phyloP scores from a whole-genome alignment of 2,113 vertebrate species.

The Kryptolebias marmoratus region DNA sequence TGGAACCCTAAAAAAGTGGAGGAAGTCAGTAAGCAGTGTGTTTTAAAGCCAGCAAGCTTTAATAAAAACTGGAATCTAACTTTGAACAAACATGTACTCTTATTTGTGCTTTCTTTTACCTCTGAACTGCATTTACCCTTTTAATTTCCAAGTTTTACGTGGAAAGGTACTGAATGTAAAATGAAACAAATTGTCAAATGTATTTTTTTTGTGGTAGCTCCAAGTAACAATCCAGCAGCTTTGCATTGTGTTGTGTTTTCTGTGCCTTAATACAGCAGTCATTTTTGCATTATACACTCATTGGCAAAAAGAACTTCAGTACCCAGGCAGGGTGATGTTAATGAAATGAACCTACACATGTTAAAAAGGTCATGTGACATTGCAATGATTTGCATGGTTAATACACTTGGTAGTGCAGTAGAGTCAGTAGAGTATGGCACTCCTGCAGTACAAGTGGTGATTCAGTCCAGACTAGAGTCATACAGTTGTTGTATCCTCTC shows the following conservation, averaged over 20 bases:
- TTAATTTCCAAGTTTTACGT: slow-evolving; percentile 20
- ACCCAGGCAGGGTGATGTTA: too few relatives aligned
- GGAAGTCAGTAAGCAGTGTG: slow-evolving; percentile 40
- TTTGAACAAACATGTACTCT: slow-evolving; percentile 33
- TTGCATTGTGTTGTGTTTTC: neutral
- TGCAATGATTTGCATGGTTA: too few relatives aligned
- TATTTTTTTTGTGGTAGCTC: neutral
- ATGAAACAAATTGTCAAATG: slow-evolving; percentile 34
- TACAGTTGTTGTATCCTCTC: too few relatives aligned
- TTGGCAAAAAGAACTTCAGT: too few relatives aligned
- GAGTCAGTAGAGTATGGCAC: too few relatives aligned
- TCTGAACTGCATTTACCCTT: slow-evolving; percentile 49
- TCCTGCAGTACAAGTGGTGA: too few relatives aligned
- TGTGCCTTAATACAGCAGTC: neutral
- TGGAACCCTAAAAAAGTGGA: slow-evolving; percentile 47
- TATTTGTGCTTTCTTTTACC: slow-evolving; percentile 36
- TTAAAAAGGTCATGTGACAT: too few relatives aligned
- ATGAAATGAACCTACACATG: too few relatives aligned
- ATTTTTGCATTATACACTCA: neutral
- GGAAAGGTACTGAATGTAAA: slow-evolving; percentile 27
- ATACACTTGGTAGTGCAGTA: too few relatives aligned
- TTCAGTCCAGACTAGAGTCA: too few relatives aligned
- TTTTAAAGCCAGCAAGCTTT: slow-evolving; percentile 46
- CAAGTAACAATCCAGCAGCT: slow-evolving; percentile 19
- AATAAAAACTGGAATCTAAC: slow-evolving; percentile 47